A percentile compares a stretch with the other conserved stretches of the same genome.
Conservation (phyloP, 2,113 vertebrate species). For the Xenotilapia longispinis region DNA sequence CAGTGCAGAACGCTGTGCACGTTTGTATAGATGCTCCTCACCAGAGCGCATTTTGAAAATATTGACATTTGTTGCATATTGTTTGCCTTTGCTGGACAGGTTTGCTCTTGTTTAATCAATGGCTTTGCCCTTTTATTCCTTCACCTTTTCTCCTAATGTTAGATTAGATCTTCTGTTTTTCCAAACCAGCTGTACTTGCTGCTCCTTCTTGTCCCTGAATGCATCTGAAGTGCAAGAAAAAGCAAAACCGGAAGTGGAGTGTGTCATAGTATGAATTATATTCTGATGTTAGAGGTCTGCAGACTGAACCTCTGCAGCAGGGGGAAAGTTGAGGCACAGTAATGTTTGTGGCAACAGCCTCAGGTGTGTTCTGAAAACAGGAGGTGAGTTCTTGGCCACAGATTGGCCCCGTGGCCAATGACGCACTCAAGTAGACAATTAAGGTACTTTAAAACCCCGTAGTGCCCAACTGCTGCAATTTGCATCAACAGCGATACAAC, state of each 20-base stretch:
- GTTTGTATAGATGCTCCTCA: not conserved
- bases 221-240: not conserved
- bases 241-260: not conserved
- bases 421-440: not conserved
- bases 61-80: not conserved
- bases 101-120: constrained; percentile 33
- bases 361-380: not conserved
- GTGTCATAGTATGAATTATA: not conserved
- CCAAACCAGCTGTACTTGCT: not conserved
- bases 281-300: not conserved
- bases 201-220: not conserved
- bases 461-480: not conserved
- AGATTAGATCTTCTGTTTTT: not conserved
- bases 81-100: constrained; percentile 5
- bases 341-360: not conserved
- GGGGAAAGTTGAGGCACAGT: not conserved
- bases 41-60: not conserved
- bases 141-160: not conserved
- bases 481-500: not conserved
- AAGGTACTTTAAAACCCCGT: not conserved
- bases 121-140: not conserved
- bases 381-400: not conserved
- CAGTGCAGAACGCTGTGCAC: not conserved
- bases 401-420: not conserved
- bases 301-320: not conserved